Percentiles rank a stretch among this genome's conserved stretches.
Evolutionary conservation across 2,888 invertebrate genomes (phyloP).

Genomic region (Drosophila cognata): DNA sequence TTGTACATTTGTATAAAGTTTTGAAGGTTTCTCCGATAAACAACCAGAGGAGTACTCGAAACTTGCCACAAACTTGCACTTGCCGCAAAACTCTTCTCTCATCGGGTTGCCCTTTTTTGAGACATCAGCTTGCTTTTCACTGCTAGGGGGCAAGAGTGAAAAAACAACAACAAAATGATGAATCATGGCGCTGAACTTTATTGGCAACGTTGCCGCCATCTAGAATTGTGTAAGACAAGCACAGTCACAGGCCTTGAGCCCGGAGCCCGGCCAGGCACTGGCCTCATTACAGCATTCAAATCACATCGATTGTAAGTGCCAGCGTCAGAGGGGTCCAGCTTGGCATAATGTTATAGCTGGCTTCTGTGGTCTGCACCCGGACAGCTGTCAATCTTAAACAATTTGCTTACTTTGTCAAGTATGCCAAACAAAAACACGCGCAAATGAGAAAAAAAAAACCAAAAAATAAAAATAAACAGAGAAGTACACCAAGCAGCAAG

Average conservation of each 20-base stretch:
- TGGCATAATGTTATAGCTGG: slow-evolving; percentile 14
- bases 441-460: slow-evolving; percentile 35
- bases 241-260: not conserved
- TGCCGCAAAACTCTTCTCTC: slow-evolving; percentile 8
- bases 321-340: slow-evolving; percentile 6
- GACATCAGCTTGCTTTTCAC: not conserved
- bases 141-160: not conserved
- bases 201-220: slow-evolving; percentile 28
- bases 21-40: not conserved
- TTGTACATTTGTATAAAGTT: not conserved
- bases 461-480: not conserved
- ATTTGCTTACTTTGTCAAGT: slow-evolving; percentile 76
- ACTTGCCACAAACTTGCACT: slow-evolving; percentile 20
- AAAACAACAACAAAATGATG: slow-evolving; percentile 36
- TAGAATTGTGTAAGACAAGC: not conserved
- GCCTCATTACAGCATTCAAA: slow-evolving; percentile 57
- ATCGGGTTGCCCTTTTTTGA: slow-evolving; percentile 1
- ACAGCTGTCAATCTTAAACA: slow-evolving; percentile 72
- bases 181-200: slow-evolving; percentile 50
- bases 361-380: slow-evolving; percentile 25
- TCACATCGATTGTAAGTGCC: slow-evolving; percentile 47
- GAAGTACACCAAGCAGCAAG: not conserved
- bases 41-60: not conserved
- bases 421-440: slow-evolving; percentile 66
- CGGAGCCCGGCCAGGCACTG: slow-evolving; percentile 12